Evolutionary conservation across 1,140 invertebrate genomes (phyloP).

Genomic region (Trachymyrmex septentrionalis): DNA sequence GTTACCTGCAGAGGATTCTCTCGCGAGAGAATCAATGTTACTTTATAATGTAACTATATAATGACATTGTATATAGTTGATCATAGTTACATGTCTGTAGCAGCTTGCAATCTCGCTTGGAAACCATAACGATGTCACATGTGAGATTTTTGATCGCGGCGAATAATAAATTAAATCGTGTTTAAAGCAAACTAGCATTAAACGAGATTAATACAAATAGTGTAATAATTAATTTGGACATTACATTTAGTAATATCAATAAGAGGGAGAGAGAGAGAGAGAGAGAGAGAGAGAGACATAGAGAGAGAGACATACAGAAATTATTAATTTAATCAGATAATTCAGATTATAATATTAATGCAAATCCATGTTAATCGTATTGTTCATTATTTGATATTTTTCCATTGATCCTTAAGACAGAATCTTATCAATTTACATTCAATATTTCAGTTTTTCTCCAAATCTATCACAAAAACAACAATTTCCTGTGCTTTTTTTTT

Average conservation of each 20-base stretch:
- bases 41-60: conserved; percentile 56
- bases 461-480: background rate
- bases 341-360: background rate
- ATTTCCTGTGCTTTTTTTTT: background rate
- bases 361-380: background rate
- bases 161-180: background rate
- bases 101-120: conserved; percentile 2
- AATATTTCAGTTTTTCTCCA: background rate
- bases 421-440: background rate
- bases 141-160: conserved; percentile 15
- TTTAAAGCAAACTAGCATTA: background rate
- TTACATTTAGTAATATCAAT: conserved; percentile 18
- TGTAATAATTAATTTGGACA: background rate
- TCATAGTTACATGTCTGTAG: conserved; percentile 57
- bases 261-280: too few relatives aligned
- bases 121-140: background rate
- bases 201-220: background rate
- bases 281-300: too few relatives aligned
- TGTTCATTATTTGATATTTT: conserved; percentile 2
- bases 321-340: conserved; percentile 13
- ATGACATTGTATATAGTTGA: conserved; percentile 64
- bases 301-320: background rate
- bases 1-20: conserved; percentile 24
- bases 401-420: background rate
- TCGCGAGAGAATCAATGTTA: conserved; percentile 56